Conservation (phyloP, 2,888 invertebrate genomes). For the Liodrosophila aerea region DNA sequence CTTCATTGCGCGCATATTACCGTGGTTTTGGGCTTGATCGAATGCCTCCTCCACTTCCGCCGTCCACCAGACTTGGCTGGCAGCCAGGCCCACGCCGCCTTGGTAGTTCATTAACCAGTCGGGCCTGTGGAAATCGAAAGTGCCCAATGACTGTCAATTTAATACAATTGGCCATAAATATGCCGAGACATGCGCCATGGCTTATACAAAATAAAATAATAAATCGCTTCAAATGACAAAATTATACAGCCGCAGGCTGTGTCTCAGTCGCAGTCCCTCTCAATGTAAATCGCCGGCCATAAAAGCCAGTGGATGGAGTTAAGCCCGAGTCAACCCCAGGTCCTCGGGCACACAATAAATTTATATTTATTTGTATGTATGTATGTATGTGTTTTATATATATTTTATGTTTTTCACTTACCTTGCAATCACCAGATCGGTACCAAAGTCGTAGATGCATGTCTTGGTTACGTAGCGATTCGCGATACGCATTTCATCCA, state of each 20-base stretch:
- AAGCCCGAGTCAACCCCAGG: conserved; percentile 3
- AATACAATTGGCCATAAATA: conserved; percentile 78
- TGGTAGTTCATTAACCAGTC: conserved; percentile 95
- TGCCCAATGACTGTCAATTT: conserved; percentile 76
- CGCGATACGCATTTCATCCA: conserved; percentile 91
- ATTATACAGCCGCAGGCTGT: conserved; percentile 73
- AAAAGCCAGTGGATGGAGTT: conserved; percentile 54
- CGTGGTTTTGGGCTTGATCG: conserved; percentile 84
- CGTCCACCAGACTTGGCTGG: conserved; percentile 97
- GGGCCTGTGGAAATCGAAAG: conserved; percentile 84
- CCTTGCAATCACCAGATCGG: conserved; percentile 86
- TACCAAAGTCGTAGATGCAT: conserved; percentile 93
- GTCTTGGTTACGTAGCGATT: conserved; percentile 94
- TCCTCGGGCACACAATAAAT: conserved; percentile 16
- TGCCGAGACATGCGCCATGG: conserved; percentile 57
- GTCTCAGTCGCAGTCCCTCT: conserved; percentile 13
- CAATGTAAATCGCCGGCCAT: conserved; percentile 75
- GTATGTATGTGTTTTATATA: conserved; percentile 21
- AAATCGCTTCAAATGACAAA: conserved; percentile 80
- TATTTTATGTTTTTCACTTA: conserved; percentile 77
- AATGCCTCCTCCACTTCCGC: conserved; percentile 97
- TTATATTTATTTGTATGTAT: conserved; percentile 26
- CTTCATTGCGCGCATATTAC: conserved; percentile 94
- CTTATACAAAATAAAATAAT: conserved; percentile 75
- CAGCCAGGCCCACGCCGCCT: conserved; percentile 93